phyloP scores from a whole-genome alignment of 2,888 invertebrate species.

The Eremobia ochroleuca region DNA sequence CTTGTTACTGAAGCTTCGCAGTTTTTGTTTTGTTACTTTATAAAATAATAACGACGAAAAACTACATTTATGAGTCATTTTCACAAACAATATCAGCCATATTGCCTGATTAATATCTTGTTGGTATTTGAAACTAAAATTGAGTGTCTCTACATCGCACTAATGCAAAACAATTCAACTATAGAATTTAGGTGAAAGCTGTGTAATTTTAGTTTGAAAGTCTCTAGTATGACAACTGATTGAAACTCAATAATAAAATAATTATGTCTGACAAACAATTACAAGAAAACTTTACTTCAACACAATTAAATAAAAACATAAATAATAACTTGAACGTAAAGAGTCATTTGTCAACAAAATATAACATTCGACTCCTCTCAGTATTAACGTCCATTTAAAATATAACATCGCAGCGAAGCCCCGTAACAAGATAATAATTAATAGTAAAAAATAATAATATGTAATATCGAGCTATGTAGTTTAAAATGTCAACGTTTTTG shows the following conservation, averaged over 20 bases:
- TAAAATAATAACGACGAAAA: constrained; percentile 12
- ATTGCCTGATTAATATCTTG: constrained; percentile 3
- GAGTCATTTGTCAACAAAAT: constrained; percentile 29
- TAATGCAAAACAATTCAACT: neutral
- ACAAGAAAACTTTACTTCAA: constrained; percentile 20
- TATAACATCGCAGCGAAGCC: constrained; percentile 56
- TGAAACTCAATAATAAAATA: constrained; percentile 9
- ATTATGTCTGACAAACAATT: constrained; percentile 13
- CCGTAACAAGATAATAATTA: constrained; percentile 61
- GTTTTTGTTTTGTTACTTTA: constrained; percentile 11
- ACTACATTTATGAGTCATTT: neutral
- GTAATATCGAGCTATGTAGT: constrained; percentile 69
- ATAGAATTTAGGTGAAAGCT: neutral
- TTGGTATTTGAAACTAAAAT: constrained; percentile 18
- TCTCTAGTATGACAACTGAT: neutral
- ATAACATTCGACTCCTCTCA: constrained; percentile 24
- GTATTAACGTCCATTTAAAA: constrained; percentile 42
- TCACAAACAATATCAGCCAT: neutral
- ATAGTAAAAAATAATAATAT: constrained; percentile 57
- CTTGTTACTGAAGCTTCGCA: constrained; percentile 62
- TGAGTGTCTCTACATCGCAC: neutral
- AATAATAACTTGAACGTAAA: constrained; percentile 45
- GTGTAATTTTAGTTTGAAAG: neutral
- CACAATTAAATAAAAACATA: constrained; percentile 23
- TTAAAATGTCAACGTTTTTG: constrained; percentile 78